Conservation (phyloP, 2,113 vertebrate species). For the Puma concolor region DNA sequence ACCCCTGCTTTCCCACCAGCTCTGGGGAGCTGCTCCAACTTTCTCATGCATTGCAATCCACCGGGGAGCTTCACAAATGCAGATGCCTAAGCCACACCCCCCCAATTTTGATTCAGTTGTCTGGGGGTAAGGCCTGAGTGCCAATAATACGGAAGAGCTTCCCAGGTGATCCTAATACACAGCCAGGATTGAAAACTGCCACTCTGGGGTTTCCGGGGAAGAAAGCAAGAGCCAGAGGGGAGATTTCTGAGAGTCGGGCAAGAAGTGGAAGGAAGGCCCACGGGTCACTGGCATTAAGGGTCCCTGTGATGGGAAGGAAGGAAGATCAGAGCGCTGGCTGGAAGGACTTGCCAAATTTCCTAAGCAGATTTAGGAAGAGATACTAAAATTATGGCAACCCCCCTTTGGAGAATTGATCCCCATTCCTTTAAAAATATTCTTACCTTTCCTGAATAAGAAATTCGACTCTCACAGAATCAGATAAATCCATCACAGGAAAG, state of each 20-base stretch:
- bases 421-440: slow-evolving; percentile 4
- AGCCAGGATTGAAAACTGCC: neutral
- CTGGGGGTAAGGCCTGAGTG: neutral
- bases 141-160: neutral
- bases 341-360: neutral
- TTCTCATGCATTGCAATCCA: neutral
- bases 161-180: neutral
- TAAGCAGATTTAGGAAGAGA: neutral
- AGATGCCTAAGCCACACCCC: neutral
- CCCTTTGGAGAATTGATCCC: neutral
- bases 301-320: neutral
- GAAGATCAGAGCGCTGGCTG: neutral
- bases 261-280: neutral
- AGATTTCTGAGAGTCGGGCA: neutral
- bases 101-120: neutral
- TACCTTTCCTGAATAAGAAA: neutral
- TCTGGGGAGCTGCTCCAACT: neutral
- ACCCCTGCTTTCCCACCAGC: neutral
- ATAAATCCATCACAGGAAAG: neutral
- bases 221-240: neutral
- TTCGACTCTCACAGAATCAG: neutral
- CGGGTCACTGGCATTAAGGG: neutral
- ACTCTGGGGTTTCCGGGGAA: neutral
- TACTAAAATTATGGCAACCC: neutral
- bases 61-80: neutral